Evolutionary conservation across 2,113 vertebrate species (phyloP).

Genomic region (Rhizomys pruinosus): DNA sequence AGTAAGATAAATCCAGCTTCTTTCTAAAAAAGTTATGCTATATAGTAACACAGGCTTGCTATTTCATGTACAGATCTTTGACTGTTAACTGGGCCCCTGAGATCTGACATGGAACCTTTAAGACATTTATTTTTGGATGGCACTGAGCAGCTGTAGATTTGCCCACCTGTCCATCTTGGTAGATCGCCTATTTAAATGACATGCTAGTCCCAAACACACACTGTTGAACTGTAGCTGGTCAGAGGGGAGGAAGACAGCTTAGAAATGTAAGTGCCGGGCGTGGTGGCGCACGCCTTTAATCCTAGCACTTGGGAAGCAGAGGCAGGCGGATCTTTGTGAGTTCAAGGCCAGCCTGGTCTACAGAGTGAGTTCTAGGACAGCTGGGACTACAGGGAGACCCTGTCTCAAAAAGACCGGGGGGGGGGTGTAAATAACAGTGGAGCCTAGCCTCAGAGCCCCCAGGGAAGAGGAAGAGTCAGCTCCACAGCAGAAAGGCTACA

Average conservation of each 20-base stretch:
- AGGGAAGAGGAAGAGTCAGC: neutral
- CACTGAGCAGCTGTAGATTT: neutral
- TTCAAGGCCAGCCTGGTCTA: too few relatives aligned
- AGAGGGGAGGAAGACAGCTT: neutral
- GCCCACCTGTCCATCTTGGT: too few relatives aligned
- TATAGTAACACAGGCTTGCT: neutral
- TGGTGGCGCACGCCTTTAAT: too few relatives aligned
- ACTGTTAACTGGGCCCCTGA: neutral
- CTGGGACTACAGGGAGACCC: too few relatives aligned
- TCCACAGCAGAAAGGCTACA: neutral
- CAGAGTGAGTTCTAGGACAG: too few relatives aligned
- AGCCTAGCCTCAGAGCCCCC: neutral
- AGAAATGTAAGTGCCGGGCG: neutral
- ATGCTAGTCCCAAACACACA: neutral
- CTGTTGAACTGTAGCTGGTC: neutral
- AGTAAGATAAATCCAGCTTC: neutral
- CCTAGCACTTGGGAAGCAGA: too few relatives aligned
- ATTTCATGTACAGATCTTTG: neutral
- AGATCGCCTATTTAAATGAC: neutral
- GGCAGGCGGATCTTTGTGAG: too few relatives aligned
- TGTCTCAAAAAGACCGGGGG: too few relatives aligned
- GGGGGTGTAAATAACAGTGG: too few relatives aligned
- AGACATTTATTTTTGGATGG: neutral
- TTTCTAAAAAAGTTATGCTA: neutral
- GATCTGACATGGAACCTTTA: neutral